Base-by-base conservation (phyloP, 35 echinoderm and acorn worm species). In the Stichopus chloronotus region DNA sequence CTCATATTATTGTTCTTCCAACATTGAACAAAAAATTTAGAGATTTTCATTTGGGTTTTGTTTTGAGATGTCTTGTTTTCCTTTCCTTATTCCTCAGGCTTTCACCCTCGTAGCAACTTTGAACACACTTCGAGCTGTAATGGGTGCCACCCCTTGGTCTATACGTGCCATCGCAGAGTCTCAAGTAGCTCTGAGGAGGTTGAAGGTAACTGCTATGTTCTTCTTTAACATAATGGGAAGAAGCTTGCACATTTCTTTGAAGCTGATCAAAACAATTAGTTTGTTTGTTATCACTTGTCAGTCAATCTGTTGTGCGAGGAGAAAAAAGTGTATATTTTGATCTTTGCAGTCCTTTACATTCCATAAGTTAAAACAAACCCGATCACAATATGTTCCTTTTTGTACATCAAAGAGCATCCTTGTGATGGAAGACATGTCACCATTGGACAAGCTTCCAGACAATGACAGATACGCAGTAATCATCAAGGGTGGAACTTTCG, bases 21-120 rank as follows among this genome's bases (percentile, higher is more conserved):
- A 43, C 30, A 0, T 43, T 43, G 3, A 43, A 43, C 30, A 43
- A 43, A 43, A 43, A 43, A 43, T 43, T 43, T 43, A 43, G 30
- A 43, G 30, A 43, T 43, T 43, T 43, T 43, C 3, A 0, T 43
- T n/a, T n/a, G n/a, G n/a, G n/a, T n/a, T 43, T 43, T 43, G 30
- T 43, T 43, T 43, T 43, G 30, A 43, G 30, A 43, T 43, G 30
- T 43, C 30, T 43, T 43, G 30, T 43, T 43, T 10, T 83, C 56
- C 80, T 90, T 84, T 69, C 77, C 9, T 83, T 82, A 2, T 78
- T 10, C 9, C 91, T 6, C 61, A 97, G 94, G 95, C 95, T 53
- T 99, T 99, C 86, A 99, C 97, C 16, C 82, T 99, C 7, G 95
- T 99, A 9, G 93, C 95, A 5, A 87, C 94, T 11, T 58, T 99